phyloP scores from a whole-genome alignment of 2,113 vertebrate genomes.

The Neotoma lepida region DNA sequence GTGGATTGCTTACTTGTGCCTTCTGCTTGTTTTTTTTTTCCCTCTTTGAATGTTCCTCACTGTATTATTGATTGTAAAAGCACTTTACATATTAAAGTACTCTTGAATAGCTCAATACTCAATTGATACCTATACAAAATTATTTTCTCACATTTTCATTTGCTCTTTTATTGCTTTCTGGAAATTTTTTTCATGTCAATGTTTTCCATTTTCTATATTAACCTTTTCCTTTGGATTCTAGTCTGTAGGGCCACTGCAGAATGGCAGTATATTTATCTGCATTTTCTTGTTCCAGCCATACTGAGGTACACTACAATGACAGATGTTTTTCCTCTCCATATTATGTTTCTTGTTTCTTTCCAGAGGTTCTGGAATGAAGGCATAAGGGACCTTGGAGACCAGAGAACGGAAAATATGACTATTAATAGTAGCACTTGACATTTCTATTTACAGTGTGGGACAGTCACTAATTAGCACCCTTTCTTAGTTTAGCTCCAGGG shows the following conservation, averaged over 20 bases:
- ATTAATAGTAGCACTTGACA: constrained; percentile 75
- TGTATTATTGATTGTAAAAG: constrained; percentile 45
- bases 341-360: constrained; percentile 54
- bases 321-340: constrained; percentile 29
- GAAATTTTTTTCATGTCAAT: background rate
- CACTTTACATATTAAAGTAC: constrained; percentile 63
- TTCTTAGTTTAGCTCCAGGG: constrained; percentile 41
- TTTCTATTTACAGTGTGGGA: constrained; percentile 71
- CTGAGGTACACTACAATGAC: background rate
- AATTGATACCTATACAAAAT: background rate
- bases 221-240: constrained; percentile 22
- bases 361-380: constrained; percentile 55
- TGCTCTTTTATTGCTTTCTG: constrained; percentile 21
- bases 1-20: background rate
- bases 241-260: constrained; percentile 18
- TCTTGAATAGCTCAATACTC: background rate
- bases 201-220: background rate
- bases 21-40: constrained; percentile 35
- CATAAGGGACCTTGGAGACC: constrained; percentile 45
- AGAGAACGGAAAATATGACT: constrained; percentile 63
- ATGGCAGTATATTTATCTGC: constrained; percentile 25
- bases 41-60: background rate
- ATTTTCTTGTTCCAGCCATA: constrained; percentile 50
- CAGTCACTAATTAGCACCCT: constrained; percentile 63
- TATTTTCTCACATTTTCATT: constrained; percentile 44